Conservation (phyloP, 2,888 invertebrate genomes). For the Nomada lathburiana region DNA sequence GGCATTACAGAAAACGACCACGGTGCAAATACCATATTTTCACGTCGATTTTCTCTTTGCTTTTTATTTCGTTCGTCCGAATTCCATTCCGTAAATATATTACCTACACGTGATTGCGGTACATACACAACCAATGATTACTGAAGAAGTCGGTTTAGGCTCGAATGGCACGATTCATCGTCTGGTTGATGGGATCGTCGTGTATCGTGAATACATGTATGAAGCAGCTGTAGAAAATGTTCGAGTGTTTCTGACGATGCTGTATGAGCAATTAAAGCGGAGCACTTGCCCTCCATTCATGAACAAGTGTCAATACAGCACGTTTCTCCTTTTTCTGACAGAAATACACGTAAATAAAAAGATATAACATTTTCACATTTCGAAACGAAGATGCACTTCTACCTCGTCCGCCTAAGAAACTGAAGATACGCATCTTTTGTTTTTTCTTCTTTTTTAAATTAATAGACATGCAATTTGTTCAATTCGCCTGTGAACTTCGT, state of each 20-base stretch:
- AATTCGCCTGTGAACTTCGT: no score
- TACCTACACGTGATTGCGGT: no score
- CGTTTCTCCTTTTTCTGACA: neutral
- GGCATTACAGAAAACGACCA: no score
- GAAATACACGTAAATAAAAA: no score
- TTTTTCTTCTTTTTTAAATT: no score
- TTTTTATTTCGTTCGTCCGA: neutral
- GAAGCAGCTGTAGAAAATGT: conserved; percentile 18
- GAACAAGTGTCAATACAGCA: conserved; percentile 22
- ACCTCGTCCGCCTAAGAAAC: no score
- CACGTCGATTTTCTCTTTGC: neutral
- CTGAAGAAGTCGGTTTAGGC: neutral
- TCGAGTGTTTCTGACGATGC: conserved; percentile 23
- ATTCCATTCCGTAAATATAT: neutral
- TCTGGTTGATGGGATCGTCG: conserved; percentile 11
- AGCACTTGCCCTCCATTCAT: conserved; percentile 14
- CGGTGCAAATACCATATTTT: neutral
- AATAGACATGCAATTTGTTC: no score
- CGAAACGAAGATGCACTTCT: no score
- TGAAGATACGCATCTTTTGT: no score
- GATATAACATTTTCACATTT: no score
- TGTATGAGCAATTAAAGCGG: conserved; percentile 37
- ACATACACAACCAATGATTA: neutral
- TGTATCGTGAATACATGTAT: conserved; percentile 9
- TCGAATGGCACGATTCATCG: conserved; percentile 17